Evolutionary conservation across 2,888 invertebrate species (phyloP), one percentile per base, ranked within the genome.

Genomic region (Calameuta pallipes): DNA sequence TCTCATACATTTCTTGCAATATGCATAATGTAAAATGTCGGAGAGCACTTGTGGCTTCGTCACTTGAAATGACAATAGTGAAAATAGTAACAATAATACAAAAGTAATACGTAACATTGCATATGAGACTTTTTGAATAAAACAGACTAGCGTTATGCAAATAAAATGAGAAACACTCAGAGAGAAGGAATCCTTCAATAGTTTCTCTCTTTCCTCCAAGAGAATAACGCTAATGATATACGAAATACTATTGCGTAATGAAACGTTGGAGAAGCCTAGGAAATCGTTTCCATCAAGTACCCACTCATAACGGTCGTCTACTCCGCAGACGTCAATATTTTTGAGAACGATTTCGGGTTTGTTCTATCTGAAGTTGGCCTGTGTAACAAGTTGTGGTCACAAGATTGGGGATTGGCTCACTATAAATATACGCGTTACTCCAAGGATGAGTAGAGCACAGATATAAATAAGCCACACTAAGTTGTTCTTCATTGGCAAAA

Each of bases 401-500:
- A 82, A 88, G 85, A 85, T 82, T 85, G 80, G 80, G 79, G 81
- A 86, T 80, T 85, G 81, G 80, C 81, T 79, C 80, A 85, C 90
- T 90, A 90, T 87, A 89, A 88, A 91, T 90, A 90, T 85, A 85
- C 83, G 82, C 80, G 79, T 83, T 89, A 84, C 83, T 83, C 89
- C 89, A 91, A 91, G 90, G 90, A 89, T 90, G 87, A 88, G 88
- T 88, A 86, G 87, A 86, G 87, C 88, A 86, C 83, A 83, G 85
- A 86, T 90, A 82, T 82, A 82, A 81, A 76, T 74, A 76, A 77
- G 73, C 76, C 12, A 9, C 68, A 76, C 75, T 31, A 35, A 73
- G 73, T 36, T 34, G 73, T 75, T 69, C 71, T 69, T 74, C 31
- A 68, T 69, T 74, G 70, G 68, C 34, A 31, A 36, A 74, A 69